These are phyloP conservation scores for Acanthosoma haemorrhoidale DNA, from an alignment of 2,888 invertebrate genomes.

Conservation along the genomic window DNA sequence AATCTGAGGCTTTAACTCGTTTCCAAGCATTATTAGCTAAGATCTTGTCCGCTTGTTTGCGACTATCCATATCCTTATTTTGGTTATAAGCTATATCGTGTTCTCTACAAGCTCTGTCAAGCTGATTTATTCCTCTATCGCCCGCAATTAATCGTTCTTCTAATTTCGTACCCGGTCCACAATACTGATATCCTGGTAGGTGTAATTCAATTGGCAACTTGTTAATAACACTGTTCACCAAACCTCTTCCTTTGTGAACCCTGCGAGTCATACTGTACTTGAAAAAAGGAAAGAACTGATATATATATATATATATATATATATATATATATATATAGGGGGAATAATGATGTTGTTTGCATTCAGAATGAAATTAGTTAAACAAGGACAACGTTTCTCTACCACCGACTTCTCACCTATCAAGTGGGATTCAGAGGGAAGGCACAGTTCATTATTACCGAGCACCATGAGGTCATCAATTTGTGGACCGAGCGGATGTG, in stretches of 20 bases:
- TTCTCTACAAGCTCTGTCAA: conserved; percentile 44
- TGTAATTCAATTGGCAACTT: conserved; percentile 16
- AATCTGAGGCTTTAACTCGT: conserved; percentile 31
- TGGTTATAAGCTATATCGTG: conserved; percentile 44
- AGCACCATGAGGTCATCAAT: too few species aligned
- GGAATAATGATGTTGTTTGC: too few species aligned
- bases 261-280: too few species aligned
- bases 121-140: conserved; percentile 44
- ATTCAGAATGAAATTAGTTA: neutral
- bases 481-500: too few species aligned
- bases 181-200: conserved; percentile 28
- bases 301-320: too few species aligned
- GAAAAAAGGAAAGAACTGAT: too few species aligned
- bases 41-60: conserved; percentile 29
- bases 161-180: conserved; percentile 31
- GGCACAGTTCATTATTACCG: too few species aligned
- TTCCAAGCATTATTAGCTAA: conserved; percentile 31
- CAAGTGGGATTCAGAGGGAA: too few species aligned
- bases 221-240: conserved; percentile 13
- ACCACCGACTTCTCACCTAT: too few species aligned
- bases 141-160: conserved; percentile 42
- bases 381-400: too few species aligned
- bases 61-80: conserved; percentile 28
- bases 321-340: too few species aligned
- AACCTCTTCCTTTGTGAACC: neutral